Evolutionary conservation across 1,140 invertebrate genomes (phyloP).

Genomic region (Apis dorsata): DNA sequence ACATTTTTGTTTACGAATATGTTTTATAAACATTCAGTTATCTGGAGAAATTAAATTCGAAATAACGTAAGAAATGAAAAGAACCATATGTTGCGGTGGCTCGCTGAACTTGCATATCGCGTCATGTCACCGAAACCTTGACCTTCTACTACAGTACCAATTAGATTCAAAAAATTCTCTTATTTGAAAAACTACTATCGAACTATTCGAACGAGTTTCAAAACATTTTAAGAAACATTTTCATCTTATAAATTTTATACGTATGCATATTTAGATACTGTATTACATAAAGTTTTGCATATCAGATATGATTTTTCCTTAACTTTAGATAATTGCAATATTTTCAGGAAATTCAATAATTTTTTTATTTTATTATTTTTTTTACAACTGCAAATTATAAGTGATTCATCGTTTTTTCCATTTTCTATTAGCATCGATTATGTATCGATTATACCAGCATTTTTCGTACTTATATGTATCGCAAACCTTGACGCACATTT

Average conservation of each 20-base stretch:
- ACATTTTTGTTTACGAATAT: not conserved
- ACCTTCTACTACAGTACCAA: slow-evolving; percentile 39
- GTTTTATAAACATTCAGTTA: not conserved
- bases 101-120: slow-evolving; percentile 35
- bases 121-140: slow-evolving; percentile 31
- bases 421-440: not conserved
- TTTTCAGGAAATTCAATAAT: slow-evolving; percentile 6
- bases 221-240: not conserved
- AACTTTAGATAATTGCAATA: not conserved
- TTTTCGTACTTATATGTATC: not conserved
- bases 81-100: not conserved
- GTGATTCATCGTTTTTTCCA: slow-evolving; percentile 5
- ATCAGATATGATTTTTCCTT: not conserved
- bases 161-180: slow-evolving; percentile 31
- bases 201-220: not conserved
- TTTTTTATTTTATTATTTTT: not conserved
- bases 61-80: not conserved
- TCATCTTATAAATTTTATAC: not conserved
- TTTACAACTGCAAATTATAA: slow-evolving; percentile 6
- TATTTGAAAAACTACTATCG: not conserved
- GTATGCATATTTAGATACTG: not conserved
- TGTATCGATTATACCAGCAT: not conserved
- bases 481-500: not conserved
- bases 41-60: not conserved
- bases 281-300: slow-evolving; percentile 8